Base-by-base conservation (phyloP, 2,797 vertebrate genomes). In the Geotria australis region DNA sequence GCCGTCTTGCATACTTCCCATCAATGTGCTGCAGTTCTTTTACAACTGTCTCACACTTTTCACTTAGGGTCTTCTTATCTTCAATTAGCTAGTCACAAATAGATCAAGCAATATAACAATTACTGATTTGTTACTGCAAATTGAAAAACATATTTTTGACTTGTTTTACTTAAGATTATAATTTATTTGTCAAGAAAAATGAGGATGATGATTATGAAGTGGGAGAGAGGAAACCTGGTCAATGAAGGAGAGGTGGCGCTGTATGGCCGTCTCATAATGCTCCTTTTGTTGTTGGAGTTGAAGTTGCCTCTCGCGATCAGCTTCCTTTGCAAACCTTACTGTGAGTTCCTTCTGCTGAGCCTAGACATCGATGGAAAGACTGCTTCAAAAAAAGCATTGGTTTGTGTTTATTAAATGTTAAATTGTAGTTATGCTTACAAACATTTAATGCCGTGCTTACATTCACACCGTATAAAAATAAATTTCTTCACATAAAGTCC, bases 211-310 rank as follows among this genome's bases (percentile, higher is more conserved):
- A 38, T 38, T 38, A 38, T 5, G 38, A 24, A 38, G 24, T 24
- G 38, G 38, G 24, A 38, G 24, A 10, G 2, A 2, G 8, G 3
- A 14, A 68, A 84, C 86, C 83, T 96, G 85, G 66, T 96, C 85
- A 0, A 96, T 96, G 70, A 96, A 94, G 3, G 76, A 60, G 58
- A 96, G 70, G 58, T 96, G 89, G 48, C 88, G 75, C 70, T 84
- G 83, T 64, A 93, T 80, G 11, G 85, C 79, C 56, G 78, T 72
- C 65, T 96, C 88, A 0, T 94, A 93, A 48, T 94, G 83, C 3
- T 85, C 79, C 67, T 76, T 79, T 73, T 96, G 85, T 57, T 76
- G 73, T 61, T 68, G 72, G 57, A 89, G 71, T 68, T 73, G 82
- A 13, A 73, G 73, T 59, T 61, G 63, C 3, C 94, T 73, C 65